Evolutionary conservation across 2,113 vertebrate genomes (phyloP).

Genomic region (Seriola rivoliana): DNA sequence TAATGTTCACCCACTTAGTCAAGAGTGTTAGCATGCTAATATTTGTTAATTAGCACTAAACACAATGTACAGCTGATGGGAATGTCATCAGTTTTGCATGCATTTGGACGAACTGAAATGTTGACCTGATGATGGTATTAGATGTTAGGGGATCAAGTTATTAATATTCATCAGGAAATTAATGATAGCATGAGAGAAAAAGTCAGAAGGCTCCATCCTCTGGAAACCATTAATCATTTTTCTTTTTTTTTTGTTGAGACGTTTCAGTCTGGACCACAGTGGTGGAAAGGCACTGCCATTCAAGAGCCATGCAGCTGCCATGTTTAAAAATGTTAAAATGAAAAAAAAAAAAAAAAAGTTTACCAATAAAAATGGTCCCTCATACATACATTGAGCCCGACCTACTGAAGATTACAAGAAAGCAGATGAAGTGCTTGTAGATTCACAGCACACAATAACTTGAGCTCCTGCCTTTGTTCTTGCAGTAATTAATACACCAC

Average conservation of each 20-base stretch:
- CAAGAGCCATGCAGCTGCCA: background rate
- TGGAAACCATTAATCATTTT: background rate
- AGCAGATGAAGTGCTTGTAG: conserved; percentile 65
- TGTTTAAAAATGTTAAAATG: background rate
- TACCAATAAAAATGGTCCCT: conserved; percentile 10
- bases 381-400: conserved; percentile 17
- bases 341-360: background rate
- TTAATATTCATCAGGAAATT: too few relatives aligned
- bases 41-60: background rate
- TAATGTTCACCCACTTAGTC: background rate
- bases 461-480: conserved; percentile 74
- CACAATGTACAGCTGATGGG: background rate
- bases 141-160: too few relatives aligned
- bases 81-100: background rate
- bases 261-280: background rate
- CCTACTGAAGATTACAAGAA: conserved; percentile 55
- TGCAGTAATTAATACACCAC: conserved; percentile 74
- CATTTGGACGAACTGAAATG: background rate
- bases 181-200: too few relatives aligned
- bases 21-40: background rate
- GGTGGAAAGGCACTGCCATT: background rate
- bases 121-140: too few relatives aligned
- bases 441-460: conserved; percentile 69
- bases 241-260: background rate
- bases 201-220: background rate